A percentile compares a stretch with the other conserved stretches of the same genome.
These are phyloP conservation scores for Galago senegalensis DNA, from an alignment of 2,797 vertebrate species.

Conservation along the genomic window DNA sequence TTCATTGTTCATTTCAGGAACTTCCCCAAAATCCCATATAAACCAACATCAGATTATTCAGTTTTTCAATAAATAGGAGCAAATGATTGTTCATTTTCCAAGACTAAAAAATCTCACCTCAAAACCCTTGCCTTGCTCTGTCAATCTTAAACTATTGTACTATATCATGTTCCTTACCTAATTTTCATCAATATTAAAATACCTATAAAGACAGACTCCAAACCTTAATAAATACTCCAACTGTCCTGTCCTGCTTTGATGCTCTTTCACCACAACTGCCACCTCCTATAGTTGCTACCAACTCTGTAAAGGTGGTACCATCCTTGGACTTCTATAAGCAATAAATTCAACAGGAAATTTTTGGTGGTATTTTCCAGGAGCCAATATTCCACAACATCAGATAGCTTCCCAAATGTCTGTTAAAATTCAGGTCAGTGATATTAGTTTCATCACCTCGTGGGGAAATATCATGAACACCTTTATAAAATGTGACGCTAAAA, in stretches of 20 bases:
- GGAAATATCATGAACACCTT: conserved; percentile 21
- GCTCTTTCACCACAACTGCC: not conserved
- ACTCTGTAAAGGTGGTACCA: not conserved
- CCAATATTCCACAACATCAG: not conserved
- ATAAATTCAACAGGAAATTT: conserved; percentile 21
- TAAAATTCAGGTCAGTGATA: conserved; percentile 51
- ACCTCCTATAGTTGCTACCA: not conserved
- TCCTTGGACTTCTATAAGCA: not conserved
- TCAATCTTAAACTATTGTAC: conserved; percentile 3
- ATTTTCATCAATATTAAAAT: conserved; percentile 29
- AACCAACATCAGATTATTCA: conserved; percentile 71
- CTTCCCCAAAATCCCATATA: conserved; percentile 62
- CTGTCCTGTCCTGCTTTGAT: not conserved
- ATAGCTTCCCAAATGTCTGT: conserved; percentile 45
- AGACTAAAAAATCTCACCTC: conserved; percentile 14
- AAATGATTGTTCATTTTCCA: conserved; percentile 68
- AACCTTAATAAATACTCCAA: conserved; percentile 14
- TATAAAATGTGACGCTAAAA: conserved; percentile 14
- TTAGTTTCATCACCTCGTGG: not conserved
- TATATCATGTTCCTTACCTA: not conserved
- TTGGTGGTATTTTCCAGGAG: conserved; percentile 30
- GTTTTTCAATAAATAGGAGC: conserved; percentile 73
- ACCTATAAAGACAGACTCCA: not conserved
- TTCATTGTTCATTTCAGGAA: conserved; percentile 84
- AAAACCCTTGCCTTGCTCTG: conserved; percentile 44